Evolutionary conservation across 1,140 invertebrate species (phyloP).

Genomic region (Ptiloglossa arizonensis): DNA sequence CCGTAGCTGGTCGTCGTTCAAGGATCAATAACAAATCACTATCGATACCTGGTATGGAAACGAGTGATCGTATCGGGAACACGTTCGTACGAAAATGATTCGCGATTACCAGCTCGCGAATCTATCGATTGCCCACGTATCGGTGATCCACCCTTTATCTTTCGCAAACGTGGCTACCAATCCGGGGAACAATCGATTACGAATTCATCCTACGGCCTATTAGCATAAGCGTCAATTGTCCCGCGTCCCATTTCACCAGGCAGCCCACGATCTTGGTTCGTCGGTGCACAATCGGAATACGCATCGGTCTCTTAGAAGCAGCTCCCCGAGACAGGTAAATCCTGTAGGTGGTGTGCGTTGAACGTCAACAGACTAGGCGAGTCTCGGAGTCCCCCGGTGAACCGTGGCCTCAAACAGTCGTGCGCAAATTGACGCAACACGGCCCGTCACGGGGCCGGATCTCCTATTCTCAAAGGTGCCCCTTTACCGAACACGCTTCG

Average conservation of each 20-base stretch:
- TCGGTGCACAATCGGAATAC: conserved; percentile 25
- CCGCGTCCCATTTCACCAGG: conserved; percentile 6
- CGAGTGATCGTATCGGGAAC: no score
- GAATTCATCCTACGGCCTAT: conserved; percentile 8
- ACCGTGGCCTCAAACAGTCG: conserved; percentile 5
- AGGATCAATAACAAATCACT: no score
- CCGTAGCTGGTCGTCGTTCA: no score
- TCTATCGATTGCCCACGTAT: no score
- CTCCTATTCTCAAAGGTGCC: conserved; percentile 54
- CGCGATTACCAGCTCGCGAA: no score
- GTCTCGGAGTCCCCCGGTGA: neutral
- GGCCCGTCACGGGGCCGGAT: conserved; percentile 28
- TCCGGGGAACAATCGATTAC: conserved; percentile 11
- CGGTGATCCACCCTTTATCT: no score
- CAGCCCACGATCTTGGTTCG: conserved; percentile 17
- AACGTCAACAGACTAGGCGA: neutral
- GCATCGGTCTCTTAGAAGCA: neutral
- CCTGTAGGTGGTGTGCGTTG: neutral
- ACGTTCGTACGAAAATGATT: no score
- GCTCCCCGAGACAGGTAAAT: neutral
- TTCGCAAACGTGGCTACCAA: conserved; percentile 6
- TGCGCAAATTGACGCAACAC: conserved; percentile 38
- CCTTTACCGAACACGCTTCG: conserved; percentile 36
- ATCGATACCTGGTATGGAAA: no score
- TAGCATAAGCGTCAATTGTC: conserved; percentile 24